Conservation (phyloP, 2,113 vertebrate species). For the Serinus canaria region DNA sequence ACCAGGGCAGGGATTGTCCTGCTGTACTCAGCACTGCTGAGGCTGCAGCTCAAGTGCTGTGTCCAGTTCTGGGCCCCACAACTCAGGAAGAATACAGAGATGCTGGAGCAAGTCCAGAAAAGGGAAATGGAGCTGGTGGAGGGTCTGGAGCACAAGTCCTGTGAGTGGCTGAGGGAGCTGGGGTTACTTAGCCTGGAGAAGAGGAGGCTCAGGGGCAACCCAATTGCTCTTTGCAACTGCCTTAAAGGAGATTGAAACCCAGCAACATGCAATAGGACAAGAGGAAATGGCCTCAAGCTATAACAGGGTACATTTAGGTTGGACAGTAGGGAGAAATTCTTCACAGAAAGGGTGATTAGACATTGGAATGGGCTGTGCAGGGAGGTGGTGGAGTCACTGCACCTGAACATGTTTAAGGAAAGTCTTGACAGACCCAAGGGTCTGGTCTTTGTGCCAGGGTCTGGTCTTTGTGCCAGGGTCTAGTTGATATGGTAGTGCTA, state of each 20-base stretch:
- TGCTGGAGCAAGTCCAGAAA: neutral
- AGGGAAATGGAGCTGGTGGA: neutral
- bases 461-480: neutral
- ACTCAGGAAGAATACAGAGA: neutral
- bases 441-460: neutral
- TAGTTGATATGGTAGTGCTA: neutral
- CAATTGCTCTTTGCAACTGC: neutral
- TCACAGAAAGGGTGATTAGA: neutral
- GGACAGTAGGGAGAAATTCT: neutral
- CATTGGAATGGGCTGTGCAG: neutral
- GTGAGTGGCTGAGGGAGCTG: neutral
- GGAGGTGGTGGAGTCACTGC: accelerated
- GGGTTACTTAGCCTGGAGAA: neutral
- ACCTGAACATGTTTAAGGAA: neutral
- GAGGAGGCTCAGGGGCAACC: neutral
- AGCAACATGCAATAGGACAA: neutral
- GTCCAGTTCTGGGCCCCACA: neutral
- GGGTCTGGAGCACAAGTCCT: neutral
- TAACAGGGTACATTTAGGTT: neutral
- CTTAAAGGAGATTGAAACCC: neutral
- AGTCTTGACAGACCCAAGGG: neutral
- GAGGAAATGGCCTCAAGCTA: neutral
- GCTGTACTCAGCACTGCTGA: neutral
- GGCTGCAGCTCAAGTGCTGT: neutral
- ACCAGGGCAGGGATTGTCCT: accelerated